Percentiles rank a stretch among this genome's conserved stretches.
These are phyloP conservation scores for Volucella bombylans DNA, from an alignment of 2,888 invertebrate genomes.

Conservation along the genomic window DNA sequence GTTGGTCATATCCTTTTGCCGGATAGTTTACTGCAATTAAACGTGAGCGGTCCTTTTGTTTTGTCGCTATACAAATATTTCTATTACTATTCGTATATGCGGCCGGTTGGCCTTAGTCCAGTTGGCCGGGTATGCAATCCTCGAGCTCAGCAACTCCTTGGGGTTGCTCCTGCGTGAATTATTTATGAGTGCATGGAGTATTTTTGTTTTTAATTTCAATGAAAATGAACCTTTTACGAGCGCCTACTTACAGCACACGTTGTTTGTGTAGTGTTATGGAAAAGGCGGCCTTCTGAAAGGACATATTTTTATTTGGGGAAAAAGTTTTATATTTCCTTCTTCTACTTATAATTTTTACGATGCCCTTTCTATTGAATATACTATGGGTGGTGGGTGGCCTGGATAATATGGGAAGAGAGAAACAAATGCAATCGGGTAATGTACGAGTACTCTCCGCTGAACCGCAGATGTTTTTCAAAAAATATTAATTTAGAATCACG, in stretches of 20 bases:
- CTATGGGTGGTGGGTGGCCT: not conserved
- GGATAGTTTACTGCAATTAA: conserved; percentile 73
- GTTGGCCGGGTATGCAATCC: too few species aligned
- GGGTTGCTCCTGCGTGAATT: conserved; percentile 45
- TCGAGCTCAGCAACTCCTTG: not conserved
- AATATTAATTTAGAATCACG: conserved; percentile 74
- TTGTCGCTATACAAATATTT: conserved; percentile 12
- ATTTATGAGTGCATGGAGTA: conserved; percentile 67
- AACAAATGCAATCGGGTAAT: conserved; percentile 68
- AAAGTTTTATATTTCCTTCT: conserved; percentile 27
- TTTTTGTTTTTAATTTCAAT: conserved; percentile 63
- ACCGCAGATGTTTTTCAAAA: conserved; percentile 73
- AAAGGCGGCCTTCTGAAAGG: conserved; percentile 5
- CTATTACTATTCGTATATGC: too few species aligned
- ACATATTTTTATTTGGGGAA: conserved; percentile 49
- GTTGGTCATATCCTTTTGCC: conserved; percentile 65
- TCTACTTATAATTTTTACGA: conserved; percentile 71
- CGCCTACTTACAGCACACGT: conserved; percentile 10
- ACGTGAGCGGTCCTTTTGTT: conserved; percentile 64
- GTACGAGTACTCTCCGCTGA: conserved; percentile 50
- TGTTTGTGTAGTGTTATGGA: conserved; percentile 2
- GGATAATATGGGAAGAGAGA: conserved; percentile 7
- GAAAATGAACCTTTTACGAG: conserved; percentile 71
- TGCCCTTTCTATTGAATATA: conserved; percentile 26
- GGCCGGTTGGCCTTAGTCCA: too few species aligned